phyloP scores from a whole-genome alignment of 2,888 invertebrate genomes.

The Matsumyia berberina region DNA sequence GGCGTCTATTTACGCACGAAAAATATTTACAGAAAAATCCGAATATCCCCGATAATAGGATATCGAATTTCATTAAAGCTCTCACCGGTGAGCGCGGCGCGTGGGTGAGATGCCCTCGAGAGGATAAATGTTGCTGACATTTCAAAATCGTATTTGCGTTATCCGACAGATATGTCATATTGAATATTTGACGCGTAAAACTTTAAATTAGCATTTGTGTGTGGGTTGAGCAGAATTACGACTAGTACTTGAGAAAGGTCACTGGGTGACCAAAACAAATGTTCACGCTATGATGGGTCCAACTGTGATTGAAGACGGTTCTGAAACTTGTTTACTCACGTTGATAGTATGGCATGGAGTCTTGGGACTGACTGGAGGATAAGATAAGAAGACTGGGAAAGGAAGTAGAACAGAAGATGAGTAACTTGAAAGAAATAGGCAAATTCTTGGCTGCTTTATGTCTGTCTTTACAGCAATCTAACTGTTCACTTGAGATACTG shows the following conservation, averaged over 20 bases:
- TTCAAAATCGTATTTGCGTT: background rate
- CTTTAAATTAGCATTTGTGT: background rate
- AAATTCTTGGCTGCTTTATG: too few relatives aligned
- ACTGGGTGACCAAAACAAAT: too few relatives aligned
- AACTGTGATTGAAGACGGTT: too few relatives aligned
- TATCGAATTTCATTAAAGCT: conserved; percentile 35
- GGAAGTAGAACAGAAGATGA: too few relatives aligned
- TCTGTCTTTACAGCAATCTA: too few relatives aligned
- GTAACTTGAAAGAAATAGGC: too few relatives aligned
- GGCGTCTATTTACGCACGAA: background rate
- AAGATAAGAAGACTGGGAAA: too few relatives aligned
- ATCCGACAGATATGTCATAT: background rate
- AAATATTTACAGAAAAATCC: conserved; percentile 21
- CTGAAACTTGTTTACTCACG: too few relatives aligned
- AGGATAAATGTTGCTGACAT: conserved; percentile 2
- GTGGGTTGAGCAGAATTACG: background rate
- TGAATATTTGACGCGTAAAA: background rate
- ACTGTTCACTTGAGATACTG: too few relatives aligned
- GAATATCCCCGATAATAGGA: conserved; percentile 13
- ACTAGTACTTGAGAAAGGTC: background rate
- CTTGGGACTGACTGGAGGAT: too few relatives aligned
- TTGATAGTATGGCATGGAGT: too few relatives aligned
- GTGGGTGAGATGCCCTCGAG: background rate
- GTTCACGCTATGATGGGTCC: too few relatives aligned
- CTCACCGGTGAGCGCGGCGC: background rate